Percentiles rank a stretch among this genome's conserved stretches.
Evolutionary conservation across 2,888 invertebrate genomes (phyloP).

Genomic region (Acanthosepion pharaonis): DNA sequence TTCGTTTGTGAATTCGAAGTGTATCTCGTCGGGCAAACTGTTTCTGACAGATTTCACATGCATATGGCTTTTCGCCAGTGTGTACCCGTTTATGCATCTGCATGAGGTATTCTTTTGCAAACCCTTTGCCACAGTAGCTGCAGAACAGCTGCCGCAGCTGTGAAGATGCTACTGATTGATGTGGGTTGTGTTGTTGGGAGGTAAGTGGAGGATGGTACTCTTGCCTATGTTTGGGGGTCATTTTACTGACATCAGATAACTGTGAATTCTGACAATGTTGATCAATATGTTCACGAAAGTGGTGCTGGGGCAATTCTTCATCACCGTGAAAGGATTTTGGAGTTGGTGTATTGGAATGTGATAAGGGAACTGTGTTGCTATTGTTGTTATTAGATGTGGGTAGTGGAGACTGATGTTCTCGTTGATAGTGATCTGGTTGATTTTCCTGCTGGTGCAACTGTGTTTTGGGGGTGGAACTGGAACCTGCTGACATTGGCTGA

Average conservation of each 20-base stretch:
- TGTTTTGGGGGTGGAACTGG: background rate
- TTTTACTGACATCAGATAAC: background rate
- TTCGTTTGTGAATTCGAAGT: background rate
- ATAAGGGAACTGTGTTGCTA: background rate
- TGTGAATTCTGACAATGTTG: background rate
- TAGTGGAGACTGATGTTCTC: background rate
- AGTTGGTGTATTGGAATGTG: background rate
- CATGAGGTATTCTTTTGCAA: slow-evolving; percentile 20
- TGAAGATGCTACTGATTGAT: background rate
- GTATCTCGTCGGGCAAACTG: background rate
- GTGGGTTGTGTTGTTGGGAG: background rate
- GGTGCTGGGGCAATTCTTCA: background rate
- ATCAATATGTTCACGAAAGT: background rate
- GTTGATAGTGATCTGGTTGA: background rate
- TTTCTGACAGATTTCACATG: slow-evolving; percentile 4
- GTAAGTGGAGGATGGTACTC: background rate
- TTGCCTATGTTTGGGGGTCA: background rate
- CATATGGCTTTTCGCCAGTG: background rate
- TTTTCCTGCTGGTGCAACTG: background rate
- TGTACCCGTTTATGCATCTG: background rate
- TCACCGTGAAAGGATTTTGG: background rate
- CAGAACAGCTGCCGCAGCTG: slow-evolving; percentile 35
- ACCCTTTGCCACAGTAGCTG: slow-evolving; percentile 24
- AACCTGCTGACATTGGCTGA: background rate
- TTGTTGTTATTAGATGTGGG: background rate